Evolutionary conservation across 2,113 vertebrate species (phyloP).

Genomic region (Nycticryphes semicollaris): DNA sequence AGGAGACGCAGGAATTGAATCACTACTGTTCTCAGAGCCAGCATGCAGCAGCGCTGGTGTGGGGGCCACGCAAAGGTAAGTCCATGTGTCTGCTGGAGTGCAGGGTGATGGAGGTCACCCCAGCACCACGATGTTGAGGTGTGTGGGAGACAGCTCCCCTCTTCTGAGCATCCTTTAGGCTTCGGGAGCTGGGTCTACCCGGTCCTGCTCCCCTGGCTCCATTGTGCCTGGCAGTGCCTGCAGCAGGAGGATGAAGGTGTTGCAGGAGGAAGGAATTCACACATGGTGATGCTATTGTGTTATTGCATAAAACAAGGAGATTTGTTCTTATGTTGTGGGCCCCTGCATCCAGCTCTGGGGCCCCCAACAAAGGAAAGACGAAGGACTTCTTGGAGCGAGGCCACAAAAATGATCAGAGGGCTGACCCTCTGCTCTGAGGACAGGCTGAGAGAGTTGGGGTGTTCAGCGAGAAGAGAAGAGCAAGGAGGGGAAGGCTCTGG

Average conservation of each 20-base stretch:
- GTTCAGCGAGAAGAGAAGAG: not conserved
- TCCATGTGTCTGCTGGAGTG: not conserved
- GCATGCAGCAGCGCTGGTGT: not conserved
- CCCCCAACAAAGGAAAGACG: not conserved
- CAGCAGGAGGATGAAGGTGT: not conserved
- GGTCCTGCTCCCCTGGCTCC: not conserved
- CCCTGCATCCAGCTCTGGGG: not conserved
- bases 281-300: not conserved
- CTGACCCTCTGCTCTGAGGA: not conserved
- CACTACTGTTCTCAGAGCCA: not conserved
- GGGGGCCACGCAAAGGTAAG: not conserved
- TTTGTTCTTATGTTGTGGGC: not conserved
- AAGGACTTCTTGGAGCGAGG: not conserved
- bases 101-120: not conserved
- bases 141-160: not conserved
- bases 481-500: not conserved
- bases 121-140: accelerated
- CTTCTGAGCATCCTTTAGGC: not conserved
- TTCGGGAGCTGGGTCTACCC: not conserved
- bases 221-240: accelerated
- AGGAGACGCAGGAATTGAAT: not conserved
- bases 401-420: not conserved
- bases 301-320: not conserved
- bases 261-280: not conserved
- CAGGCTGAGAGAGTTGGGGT: not conserved